These are phyloP conservation scores for Ariolimax columbianus DNA, from an alignment of 2,888 invertebrate species.

Conservation along the genomic window DNA sequence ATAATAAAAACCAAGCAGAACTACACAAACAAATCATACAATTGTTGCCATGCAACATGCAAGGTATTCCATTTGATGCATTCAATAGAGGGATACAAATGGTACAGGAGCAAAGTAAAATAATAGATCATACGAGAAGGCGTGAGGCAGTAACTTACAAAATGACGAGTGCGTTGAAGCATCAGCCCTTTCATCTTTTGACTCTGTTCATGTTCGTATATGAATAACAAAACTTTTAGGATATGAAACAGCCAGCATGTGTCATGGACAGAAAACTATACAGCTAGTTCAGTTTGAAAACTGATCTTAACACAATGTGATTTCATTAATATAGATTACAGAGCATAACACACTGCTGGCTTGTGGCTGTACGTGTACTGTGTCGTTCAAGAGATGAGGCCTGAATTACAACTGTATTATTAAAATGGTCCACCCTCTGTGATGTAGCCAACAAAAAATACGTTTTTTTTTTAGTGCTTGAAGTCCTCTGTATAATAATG, in stretches of 20 bases:
- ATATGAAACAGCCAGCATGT: neutral
- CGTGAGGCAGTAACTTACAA: constrained; percentile 30
- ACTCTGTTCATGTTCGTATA: constrained; percentile 27
- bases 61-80: neutral
- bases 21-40: neutral
- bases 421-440: too few relatives aligned
- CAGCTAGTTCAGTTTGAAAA: too few relatives aligned
- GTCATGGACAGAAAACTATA: neutral
- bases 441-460: too few relatives aligned
- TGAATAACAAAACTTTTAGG: neutral
- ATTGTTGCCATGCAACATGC: constrained; percentile 1
- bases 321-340: too few relatives aligned
- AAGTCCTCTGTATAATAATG: too few relatives aligned
- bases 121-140: neutral
- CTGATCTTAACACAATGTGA: too few relatives aligned
- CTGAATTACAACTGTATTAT: too few relatives aligned
- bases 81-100: neutral
- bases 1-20: neutral
- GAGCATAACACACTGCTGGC: too few relatives aligned
- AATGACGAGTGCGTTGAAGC: constrained; percentile 7
- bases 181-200: constrained; percentile 26
- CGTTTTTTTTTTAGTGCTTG: too few relatives aligned
- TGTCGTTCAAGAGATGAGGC: too few relatives aligned
- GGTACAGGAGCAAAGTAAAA: neutral
- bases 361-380: too few relatives aligned